phyloP scores from a whole-genome alignment of 2,888 invertebrate genomes.

The Theretra japonica region DNA sequence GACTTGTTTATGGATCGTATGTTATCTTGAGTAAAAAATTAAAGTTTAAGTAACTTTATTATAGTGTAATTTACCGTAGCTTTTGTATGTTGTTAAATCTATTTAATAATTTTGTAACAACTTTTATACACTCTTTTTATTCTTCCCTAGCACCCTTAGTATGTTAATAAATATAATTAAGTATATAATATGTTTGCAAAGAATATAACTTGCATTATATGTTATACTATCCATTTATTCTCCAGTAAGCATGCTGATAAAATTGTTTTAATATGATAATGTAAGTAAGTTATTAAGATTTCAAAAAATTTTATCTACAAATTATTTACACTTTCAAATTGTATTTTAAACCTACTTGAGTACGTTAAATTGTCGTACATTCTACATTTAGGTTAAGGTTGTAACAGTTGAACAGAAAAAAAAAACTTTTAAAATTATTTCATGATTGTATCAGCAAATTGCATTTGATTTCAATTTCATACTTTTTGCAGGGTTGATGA shows the following conservation, averaged over 20 bases:
- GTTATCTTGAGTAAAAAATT: constrained; percentile 74
- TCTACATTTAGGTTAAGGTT: constrained; percentile 8
- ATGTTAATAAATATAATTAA: constrained; percentile 38
- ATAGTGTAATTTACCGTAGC: constrained; percentile 76
- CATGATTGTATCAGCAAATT: constrained; percentile 32
- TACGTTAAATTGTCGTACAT: neutral
- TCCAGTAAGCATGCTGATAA: constrained; percentile 7
- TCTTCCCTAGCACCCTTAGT: constrained; percentile 83
- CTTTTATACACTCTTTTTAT: constrained; percentile 84
- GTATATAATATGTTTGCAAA: constrained; percentile 26
- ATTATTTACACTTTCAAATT: constrained; percentile 22
- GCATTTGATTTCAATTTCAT: constrained; percentile 42
- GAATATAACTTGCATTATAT: constrained; percentile 19
- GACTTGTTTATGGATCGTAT: constrained; percentile 65
- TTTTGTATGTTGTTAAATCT: constrained; percentile 84
- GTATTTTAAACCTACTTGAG: constrained; percentile 19
- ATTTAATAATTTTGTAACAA: constrained; percentile 81
- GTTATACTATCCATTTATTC: constrained; percentile 13
- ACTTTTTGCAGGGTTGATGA: constrained; percentile 63
- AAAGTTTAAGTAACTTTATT: constrained; percentile 71
- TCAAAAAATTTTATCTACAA: neutral
- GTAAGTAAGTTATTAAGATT: constrained; percentile 1
- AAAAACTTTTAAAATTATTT: neutral
- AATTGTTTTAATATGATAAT: constrained; percentile 9
- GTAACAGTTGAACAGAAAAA: neutral